These are phyloP conservation scores for Hesperia comma DNA, from an alignment of 2,888 invertebrate species.

Conservation along the genomic window DNA sequence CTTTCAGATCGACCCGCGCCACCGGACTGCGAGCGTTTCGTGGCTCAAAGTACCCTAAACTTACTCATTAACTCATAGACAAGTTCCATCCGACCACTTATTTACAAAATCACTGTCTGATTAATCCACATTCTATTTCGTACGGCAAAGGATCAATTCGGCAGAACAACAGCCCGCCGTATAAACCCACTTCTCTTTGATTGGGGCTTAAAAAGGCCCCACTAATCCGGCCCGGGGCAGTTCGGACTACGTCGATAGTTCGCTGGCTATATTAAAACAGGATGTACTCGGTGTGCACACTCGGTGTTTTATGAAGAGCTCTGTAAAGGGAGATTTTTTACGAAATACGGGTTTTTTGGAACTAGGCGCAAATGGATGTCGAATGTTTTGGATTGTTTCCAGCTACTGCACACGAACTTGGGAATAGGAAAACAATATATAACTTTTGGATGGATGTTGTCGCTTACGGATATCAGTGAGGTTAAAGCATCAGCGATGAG, in stretches of 20 bases:
- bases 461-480: no score
- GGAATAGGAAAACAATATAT: no score
- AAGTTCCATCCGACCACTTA: constrained; percentile 18
- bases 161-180: constrained; percentile 36
- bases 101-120: constrained; percentile 35
- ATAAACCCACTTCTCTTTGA: constrained; percentile 49
- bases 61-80: constrained; percentile 14
- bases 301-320: constrained; percentile 19
- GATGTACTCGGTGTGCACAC: constrained; percentile 12
- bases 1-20: no score
- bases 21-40: no score
- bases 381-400: no score
- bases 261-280: constrained; percentile 32
- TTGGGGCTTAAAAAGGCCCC: constrained; percentile 50
- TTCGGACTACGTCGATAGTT: constrained; percentile 33
- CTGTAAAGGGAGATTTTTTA: constrained; percentile 5
- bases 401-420: no score
- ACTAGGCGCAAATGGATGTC: no score
- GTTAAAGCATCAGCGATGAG: no score
- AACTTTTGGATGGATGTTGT: no score
- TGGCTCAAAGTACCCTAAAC: background rate
- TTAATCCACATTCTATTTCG: constrained; percentile 34
- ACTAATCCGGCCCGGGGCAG: constrained; percentile 44
- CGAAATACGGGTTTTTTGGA: background rate
- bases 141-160: constrained; percentile 35